Evolutionary conservation across 2,113 vertebrate genomes (phyloP).

Genomic region (Jaculus jaculus): DNA sequence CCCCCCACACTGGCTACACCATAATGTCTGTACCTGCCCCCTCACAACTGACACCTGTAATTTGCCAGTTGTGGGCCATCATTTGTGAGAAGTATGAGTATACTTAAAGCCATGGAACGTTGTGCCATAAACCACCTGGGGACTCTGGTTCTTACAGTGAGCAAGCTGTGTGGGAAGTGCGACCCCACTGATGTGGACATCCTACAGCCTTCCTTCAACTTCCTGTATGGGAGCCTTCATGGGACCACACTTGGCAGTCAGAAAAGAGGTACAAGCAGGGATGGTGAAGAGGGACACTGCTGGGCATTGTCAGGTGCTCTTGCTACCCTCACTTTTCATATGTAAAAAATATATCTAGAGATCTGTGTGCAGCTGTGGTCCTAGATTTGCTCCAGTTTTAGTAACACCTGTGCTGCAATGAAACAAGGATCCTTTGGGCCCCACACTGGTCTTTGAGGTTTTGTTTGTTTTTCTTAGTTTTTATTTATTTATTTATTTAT

Average conservation of each 20-base stretch:
- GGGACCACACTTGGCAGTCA: slow-evolving; percentile 87
- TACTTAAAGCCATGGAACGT: not conserved
- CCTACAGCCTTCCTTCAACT: slow-evolving; percentile 93
- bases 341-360: not conserved
- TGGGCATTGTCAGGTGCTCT: not conserved
- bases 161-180: slow-evolving; percentile 90
- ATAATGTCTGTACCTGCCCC: not conserved
- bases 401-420: not conserved
- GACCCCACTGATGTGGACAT: slow-evolving; percentile 83
- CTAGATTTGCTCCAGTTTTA: not conserved
- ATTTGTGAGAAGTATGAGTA: not conserved
- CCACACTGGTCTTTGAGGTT: not conserved
- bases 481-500: too few species aligned
- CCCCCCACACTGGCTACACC: not conserved
- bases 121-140: not conserved
- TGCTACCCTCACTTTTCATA: not conserved
- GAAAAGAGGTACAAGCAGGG: slow-evolving; percentile 89
- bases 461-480: not conserved
- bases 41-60: not conserved
- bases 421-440: too few species aligned
- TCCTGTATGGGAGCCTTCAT: slow-evolving; percentile 92
- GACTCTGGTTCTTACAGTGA: slow-evolving; percentile 85
- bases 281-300: not conserved
- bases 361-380: not conserved
- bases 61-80: not conserved